phyloP scores from a whole-genome alignment of 2,888 invertebrate genomes.

The Calliphora vomitoria region DNA sequence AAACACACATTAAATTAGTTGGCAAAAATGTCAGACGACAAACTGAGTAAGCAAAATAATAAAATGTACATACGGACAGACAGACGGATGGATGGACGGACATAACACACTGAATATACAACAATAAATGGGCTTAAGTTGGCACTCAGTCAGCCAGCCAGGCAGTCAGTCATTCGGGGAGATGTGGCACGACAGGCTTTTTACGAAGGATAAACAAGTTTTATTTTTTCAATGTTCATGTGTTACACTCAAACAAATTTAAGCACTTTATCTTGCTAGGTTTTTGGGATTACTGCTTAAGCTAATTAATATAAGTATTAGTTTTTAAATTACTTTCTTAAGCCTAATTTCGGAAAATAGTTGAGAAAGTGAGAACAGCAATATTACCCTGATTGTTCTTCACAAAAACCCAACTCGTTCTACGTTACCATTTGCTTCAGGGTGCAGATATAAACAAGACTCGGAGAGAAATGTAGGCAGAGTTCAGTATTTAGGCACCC shows the following conservation, averaged over 20 bases:
- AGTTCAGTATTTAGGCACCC: no score
- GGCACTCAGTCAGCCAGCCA: background rate
- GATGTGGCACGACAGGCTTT: background rate
- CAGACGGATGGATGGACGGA: background rate
- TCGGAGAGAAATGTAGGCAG: no score
- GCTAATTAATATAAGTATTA: no score
- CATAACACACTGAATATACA: background rate
- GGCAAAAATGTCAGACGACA: conserved; percentile 51
- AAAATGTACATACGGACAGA: background rate
- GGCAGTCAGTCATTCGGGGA: background rate
- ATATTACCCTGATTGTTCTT: no score
- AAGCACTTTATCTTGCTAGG: no score
- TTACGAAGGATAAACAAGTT: background rate
- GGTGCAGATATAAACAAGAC: no score
- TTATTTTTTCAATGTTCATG: background rate
- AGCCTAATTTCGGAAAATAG: no score
- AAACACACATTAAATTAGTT: conserved; percentile 67
- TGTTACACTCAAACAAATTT: conserved; percentile 8
- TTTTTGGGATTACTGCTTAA: no score
- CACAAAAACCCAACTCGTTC: no score
- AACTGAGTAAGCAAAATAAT: conserved; percentile 44
- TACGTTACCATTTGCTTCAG: no score
- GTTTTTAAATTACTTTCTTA: no score
- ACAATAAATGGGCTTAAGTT: conserved; percentile 3
- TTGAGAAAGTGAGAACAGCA: no score